These are phyloP conservation scores for Panagrolaimus sp. DNA, from an alignment of 1,140 invertebrate genomes.

Conservation along the genomic window DNA sequence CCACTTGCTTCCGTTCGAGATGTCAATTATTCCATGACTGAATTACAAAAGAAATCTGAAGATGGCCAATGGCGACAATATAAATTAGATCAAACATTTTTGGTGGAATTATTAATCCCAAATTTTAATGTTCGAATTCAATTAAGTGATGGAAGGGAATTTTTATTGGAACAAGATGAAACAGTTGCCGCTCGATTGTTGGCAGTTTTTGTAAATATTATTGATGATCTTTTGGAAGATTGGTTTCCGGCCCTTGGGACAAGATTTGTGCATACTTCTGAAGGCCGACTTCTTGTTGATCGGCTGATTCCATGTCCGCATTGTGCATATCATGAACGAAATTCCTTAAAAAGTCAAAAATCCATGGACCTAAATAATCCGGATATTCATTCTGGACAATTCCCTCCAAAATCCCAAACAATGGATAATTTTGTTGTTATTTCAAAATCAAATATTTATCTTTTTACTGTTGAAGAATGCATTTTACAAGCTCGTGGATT, in stretches of 20 bases:
- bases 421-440: conserved; percentile 19
- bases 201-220: conserved; percentile 86
- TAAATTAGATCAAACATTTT: conserved; percentile 65
- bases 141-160: conserved; percentile 28
- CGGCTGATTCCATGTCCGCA: conserved; percentile 84
- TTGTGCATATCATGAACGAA: conserved; percentile 30
- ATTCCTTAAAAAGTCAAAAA: conserved; percentile 19
- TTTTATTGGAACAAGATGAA: conserved; percentile 62
- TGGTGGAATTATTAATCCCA: conserved; percentile 68
- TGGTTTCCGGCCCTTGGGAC: conserved; percentile 87
- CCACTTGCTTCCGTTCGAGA: conserved; percentile 62
- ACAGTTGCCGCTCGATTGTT: conserved; percentile 78
- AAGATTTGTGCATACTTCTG: conserved; percentile 91
- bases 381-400: not conserved
- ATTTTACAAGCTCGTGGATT: conserved; percentile 74
- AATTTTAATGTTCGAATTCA: conserved; percentile 33
- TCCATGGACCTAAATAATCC: conserved; percentile 25
- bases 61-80: conserved; percentile 61
- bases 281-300: conserved; percentile 87
- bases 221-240: conserved; percentile 91
- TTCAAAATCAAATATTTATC: conserved; percentile 51
- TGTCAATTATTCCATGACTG: conserved; percentile 44
- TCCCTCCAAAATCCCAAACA: conserved; percentile 19
- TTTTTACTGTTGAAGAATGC: conserved; percentile 83
- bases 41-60: conserved; percentile 25